Percentiles rank a stretch among this genome's conserved stretches.
Conservation (phyloP, 2,113 vertebrate species). For the Atlantisia rogersi region DNA sequence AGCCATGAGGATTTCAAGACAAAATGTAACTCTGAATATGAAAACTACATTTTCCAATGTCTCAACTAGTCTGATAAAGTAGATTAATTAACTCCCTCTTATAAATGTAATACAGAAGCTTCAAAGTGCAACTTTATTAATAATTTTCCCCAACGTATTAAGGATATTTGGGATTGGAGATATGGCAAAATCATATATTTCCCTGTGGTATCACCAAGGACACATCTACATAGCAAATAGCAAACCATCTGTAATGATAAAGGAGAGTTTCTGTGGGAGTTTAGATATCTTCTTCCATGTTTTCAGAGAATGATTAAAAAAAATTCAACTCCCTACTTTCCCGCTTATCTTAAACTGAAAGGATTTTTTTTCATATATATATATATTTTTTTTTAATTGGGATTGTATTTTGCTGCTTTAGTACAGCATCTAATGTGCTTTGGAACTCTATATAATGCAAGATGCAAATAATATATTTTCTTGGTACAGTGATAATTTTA, state of each 20-base stretch:
- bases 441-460: neutral
- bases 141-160: neutral
- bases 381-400: neutral
- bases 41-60: neutral
- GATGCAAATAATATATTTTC: neutral
- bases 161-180: neutral
- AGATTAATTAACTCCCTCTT: neutral
- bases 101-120: neutral
- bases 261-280: neutral
- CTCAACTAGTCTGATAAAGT: neutral
- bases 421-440: neutral
- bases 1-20: neutral
- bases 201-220: neutral
- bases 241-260: neutral
- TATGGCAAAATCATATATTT: neutral
- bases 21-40: neutral
- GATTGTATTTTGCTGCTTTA: neutral
- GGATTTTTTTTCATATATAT: neutral
- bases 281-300: neutral
- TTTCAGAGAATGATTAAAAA: neutral
- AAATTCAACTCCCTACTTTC: neutral
- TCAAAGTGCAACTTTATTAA: slow-evolving; percentile 17
- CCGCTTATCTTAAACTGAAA: neutral
- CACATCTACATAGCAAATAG: neutral
- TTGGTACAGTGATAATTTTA: neutral